Percentiles rank a stretch among this genome's conserved stretches.
phyloP scores from a whole-genome alignment of 2,113 vertebrate species.

The Electrona antarctica region DNA sequence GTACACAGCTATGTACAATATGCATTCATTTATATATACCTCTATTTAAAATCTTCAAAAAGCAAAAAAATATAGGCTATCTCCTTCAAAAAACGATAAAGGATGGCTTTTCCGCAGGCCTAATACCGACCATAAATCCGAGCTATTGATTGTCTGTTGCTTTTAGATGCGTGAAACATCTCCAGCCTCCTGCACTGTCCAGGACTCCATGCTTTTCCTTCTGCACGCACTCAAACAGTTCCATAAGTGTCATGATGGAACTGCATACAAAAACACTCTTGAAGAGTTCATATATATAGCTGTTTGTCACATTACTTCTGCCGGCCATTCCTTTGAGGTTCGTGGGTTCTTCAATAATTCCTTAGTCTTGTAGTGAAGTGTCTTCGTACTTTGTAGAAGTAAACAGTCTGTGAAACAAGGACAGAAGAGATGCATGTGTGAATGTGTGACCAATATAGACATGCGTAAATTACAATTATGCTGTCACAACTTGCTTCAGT shows the following conservation, averaged over 20 bases:
- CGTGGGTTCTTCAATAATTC: conserved; percentile 75
- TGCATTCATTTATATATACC: conserved; percentile 60
- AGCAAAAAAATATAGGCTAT: conserved; percentile 36
- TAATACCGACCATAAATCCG: conserved; percentile 45
- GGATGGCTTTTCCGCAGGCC: conserved; percentile 53
- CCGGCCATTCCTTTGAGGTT: conserved; percentile 70
- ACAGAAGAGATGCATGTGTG: neutral
- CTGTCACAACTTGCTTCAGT: neutral
- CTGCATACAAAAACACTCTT: conserved; percentile 37
- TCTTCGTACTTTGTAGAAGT: conserved; percentile 74
- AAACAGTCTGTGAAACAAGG: conserved; percentile 75
- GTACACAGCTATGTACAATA: conserved; percentile 76
- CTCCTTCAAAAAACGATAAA: conserved; percentile 40
- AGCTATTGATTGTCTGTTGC: neutral
- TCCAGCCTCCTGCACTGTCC: conserved; percentile 8
- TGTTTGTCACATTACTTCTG: conserved; percentile 61
- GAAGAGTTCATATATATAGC: conserved; percentile 51
- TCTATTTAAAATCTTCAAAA: conserved; percentile 73
- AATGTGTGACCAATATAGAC: neutral
- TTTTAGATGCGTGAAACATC: conserved; percentile 26
- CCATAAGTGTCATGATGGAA: conserved; percentile 30
- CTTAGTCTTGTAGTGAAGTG: conserved; percentile 14
- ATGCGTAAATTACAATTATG: neutral
- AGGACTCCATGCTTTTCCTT: conserved; percentile 4
- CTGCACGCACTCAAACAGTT: conserved; percentile 28